Percentiles rank a stretch among this genome's conserved stretches.
Conservation (phyloP, 1,140 invertebrate species). For the Maconellicoccus hirsutus region DNA sequence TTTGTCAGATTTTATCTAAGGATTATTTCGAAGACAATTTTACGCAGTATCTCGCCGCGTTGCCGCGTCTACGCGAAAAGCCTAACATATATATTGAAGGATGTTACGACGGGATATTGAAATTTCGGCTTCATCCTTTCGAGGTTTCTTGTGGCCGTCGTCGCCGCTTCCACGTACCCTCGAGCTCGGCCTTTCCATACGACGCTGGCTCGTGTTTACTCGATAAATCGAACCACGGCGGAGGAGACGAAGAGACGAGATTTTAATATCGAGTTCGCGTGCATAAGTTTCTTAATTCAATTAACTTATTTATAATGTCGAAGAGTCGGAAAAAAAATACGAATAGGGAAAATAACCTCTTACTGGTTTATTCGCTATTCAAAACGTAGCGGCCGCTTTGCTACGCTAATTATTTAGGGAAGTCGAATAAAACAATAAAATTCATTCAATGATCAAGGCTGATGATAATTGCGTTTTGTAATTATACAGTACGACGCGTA, state of each 20-base stretch:
- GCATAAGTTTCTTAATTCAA: background rate
- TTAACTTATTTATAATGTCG: background rate
- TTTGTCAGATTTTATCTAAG: constrained; percentile 5
- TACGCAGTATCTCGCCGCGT: background rate
- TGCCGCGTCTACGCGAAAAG: background rate
- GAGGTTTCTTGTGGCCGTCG: too few species aligned
- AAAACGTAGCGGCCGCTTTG: background rate
- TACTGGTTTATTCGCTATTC: background rate
- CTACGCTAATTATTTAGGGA: background rate
- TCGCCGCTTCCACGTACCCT: too few species aligned
- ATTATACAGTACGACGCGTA: background rate
- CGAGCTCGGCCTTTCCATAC: too few species aligned
- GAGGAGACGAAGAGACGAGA: too few species aligned
- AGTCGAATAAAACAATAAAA: background rate
- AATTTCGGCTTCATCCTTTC: too few species aligned
- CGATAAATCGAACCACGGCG: too few species aligned
- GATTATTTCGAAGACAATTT: background rate
- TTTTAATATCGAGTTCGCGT: too few species aligned
- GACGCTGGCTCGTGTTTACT: too few species aligned
- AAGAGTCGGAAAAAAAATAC: too few species aligned
- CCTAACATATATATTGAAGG: too few species aligned
- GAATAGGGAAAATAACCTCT: too few species aligned
- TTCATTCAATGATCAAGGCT: constrained; percentile 4
- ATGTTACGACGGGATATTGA: too few species aligned
- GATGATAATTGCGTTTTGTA: constrained; percentile 4